Evolutionary conservation across 2,113 vertebrate species (phyloP).

Genomic region (Cacatua alba): DNA sequence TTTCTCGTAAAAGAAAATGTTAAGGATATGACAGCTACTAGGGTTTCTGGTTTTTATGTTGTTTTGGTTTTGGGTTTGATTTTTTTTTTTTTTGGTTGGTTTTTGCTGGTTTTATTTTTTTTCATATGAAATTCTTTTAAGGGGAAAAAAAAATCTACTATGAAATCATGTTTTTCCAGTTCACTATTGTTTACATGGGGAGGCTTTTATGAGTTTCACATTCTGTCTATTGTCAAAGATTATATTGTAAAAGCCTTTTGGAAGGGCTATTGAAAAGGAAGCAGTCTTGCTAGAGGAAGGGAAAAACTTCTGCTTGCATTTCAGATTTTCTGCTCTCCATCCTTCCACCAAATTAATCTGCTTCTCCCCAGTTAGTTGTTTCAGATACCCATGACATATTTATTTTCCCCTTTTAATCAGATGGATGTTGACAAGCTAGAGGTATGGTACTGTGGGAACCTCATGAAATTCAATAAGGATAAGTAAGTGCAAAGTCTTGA

Average conservation of each 20-base stretch:
- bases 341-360: neutral
- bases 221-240: neutral
- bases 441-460: neutral
- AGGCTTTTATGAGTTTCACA: neutral
- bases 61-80: neutral
- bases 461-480: neutral
- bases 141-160: neutral
- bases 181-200: neutral
- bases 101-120: neutral
- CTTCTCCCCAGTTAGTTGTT: neutral
- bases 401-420: neutral
- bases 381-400: neutral
- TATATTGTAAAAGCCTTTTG: neutral
- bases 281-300: neutral
- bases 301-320: neutral
- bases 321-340: neutral
- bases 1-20: neutral
- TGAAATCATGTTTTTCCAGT: neutral
- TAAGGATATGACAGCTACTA: neutral
- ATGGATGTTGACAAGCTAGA: neutral
- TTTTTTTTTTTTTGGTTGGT: neutral
- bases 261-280: neutral
- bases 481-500: neutral
- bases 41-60: fast-evolving
- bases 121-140: neutral